A percentile compares a stretch with the other conserved stretches of the same genome.
These are phyloP conservation scores for Parelbella ahira DNA, from an alignment of 2,888 invertebrate genomes.

Conservation along the genomic window DNA sequence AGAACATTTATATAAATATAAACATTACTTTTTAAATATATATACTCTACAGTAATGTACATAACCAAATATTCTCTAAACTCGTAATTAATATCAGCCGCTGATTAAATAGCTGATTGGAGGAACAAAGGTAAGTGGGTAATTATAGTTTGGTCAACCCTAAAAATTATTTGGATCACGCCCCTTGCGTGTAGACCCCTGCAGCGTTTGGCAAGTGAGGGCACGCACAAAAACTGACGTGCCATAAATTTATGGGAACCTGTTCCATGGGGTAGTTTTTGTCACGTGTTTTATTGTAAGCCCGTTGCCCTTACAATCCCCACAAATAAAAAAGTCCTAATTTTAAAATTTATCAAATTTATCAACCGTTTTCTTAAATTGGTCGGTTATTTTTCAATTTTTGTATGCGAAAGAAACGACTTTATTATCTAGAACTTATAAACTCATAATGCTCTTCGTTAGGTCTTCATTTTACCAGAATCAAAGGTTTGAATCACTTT, in stretches of 20 bases:
- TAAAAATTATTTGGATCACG: conserved; percentile 52
- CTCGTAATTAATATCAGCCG: no score
- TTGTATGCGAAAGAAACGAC: no score
- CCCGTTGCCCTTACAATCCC: background rate
- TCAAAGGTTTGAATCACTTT: no score
- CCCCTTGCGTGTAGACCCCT: conserved; percentile 61
- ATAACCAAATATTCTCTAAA: no score
- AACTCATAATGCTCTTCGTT: no score
- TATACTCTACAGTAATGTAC: no score
- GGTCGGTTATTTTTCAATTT: conserved; percentile 1
- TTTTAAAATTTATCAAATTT: background rate
- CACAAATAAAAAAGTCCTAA: background rate
- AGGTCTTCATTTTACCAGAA: no score
- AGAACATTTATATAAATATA: no score
- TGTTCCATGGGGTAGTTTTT: conserved; percentile 62
- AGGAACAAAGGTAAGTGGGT: no score
- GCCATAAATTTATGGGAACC: conserved; percentile 73
- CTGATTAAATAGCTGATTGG: no score
- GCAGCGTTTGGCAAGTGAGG: conserved; percentile 52
- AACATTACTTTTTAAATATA: no score
- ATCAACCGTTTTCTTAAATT: background rate
- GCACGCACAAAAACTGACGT: conserved; percentile 52
- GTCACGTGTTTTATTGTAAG: conserved; percentile 38
- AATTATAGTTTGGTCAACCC: conserved; percentile 50
- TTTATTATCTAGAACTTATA: no score